phyloP scores from a whole-genome alignment of 30 jellyfish, hydroid and myxozoan genomes.

The Aurelia aurita complex sp. Pacific region DNA sequence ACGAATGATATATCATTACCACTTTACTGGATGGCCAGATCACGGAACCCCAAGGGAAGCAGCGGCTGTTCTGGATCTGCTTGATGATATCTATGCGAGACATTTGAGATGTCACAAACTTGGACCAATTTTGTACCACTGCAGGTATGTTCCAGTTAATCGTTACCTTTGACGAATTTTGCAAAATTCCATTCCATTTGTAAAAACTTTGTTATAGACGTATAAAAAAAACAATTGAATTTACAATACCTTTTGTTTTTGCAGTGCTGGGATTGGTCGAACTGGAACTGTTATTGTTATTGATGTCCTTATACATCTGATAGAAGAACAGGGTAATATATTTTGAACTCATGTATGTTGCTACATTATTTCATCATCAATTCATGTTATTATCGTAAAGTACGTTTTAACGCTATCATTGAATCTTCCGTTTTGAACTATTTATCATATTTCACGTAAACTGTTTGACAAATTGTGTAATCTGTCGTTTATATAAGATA shows the following conservation, averaged over 20 bases:
- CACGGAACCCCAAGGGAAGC: slow-evolving; percentile 93
- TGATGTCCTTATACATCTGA: slow-evolving; percentile 85
- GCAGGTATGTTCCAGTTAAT: slow-evolving; percentile 64
- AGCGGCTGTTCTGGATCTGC: slow-evolving; percentile 72
- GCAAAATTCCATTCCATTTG: too few species aligned
- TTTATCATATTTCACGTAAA: too few species aligned
- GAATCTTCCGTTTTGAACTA: too few species aligned
- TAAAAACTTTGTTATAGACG: too few species aligned
- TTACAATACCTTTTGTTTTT: not conserved
- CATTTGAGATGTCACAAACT: slow-evolving; percentile 58
- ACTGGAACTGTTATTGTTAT: slow-evolving; percentile 95
- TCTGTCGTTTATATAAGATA: too few species aligned
- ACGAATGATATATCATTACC: slow-evolving; percentile 86
- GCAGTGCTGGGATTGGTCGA: slow-evolving; percentile 98
- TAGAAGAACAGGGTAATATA: slow-evolving; percentile 87
- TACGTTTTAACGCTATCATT: too few species aligned
- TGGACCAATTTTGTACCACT: slow-evolving; percentile 90
- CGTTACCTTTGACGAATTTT: too few species aligned
- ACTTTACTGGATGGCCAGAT: slow-evolving; percentile 96
- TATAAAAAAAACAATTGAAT: too few species aligned
- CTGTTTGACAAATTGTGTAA: too few species aligned
- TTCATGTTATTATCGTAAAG: too few species aligned
- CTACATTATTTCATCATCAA: too few species aligned
- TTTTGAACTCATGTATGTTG: too few species aligned
- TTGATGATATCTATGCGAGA: slow-evolving; percentile 81